Evolutionary conservation across 2,888 invertebrate genomes (phyloP).

Genomic region (Ptychoptera albimana): DNA sequence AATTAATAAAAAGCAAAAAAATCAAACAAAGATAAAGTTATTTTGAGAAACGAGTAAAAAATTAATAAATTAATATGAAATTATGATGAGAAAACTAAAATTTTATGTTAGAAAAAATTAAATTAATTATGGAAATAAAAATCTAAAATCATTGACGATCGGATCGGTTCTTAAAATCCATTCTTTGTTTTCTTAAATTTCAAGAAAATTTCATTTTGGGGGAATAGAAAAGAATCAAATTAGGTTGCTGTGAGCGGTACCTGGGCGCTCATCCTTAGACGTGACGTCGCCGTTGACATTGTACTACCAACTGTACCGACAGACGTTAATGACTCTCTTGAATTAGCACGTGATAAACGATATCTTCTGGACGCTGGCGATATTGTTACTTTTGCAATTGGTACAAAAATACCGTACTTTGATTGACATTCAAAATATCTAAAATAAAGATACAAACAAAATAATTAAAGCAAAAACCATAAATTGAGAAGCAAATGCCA

Average conservation of each 20-base stretch:
- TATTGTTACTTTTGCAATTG: conserved; percentile 73
- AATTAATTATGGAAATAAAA: neutral
- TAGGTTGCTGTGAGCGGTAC: conserved; percentile 9
- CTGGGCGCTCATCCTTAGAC: conserved; percentile 27
- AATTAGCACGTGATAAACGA: conserved; percentile 54
- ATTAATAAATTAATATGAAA: too few relatives aligned
- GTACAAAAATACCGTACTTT: conserved; percentile 86
- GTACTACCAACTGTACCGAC: conserved; percentile 43
- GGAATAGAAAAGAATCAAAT: neutral
- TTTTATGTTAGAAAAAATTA: neutral
- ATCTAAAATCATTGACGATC: neutral
- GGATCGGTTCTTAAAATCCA: neutral
- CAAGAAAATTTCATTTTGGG: neutral
- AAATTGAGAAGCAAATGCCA: too few relatives aligned
- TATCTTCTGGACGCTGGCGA: conserved; percentile 59
- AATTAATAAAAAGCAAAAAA: conserved; percentile 2
- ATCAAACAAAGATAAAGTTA: neutral
- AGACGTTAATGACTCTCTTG: conserved; percentile 68
- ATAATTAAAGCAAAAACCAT: neutral
- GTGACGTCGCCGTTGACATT: conserved; percentile 34
- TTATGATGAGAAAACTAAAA: too few relatives aligned
- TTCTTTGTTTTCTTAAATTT: neutral
- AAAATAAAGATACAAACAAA: conserved; percentile 19
- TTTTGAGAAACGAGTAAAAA: neutral
- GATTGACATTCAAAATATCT: conserved; percentile 91